A percentile compares a stretch with the other conserved stretches of the same genome.
Evolutionary conservation across 2,113 vertebrate species (phyloP).

Genomic region (Perca schrenkii): DNA sequence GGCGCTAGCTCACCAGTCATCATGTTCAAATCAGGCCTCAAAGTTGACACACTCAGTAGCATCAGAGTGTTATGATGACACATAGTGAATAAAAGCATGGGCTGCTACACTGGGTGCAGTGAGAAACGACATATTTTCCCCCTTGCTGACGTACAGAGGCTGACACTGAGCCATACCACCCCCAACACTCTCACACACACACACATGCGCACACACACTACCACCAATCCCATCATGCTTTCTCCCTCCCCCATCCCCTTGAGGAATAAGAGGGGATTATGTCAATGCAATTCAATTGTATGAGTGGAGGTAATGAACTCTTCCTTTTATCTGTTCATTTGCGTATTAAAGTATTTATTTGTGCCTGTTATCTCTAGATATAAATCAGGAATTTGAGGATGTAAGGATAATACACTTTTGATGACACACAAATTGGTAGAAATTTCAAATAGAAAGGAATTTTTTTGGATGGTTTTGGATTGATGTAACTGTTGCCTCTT

Average conservation of each 20-base stretch:
- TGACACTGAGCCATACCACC: slow-evolving; percentile 64
- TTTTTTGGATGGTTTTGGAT: not conserved
- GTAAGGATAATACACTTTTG: slow-evolving; percentile 8
- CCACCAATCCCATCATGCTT: slow-evolving; percentile 67
- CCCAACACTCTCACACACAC: slow-evolving; percentile 36
- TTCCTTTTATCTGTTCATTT: slow-evolving; percentile 76
- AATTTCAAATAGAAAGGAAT: slow-evolving; percentile 2
- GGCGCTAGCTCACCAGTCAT: slow-evolving; percentile 70
- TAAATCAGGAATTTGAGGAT: slow-evolving; percentile 31
- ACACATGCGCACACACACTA: slow-evolving; percentile 18
- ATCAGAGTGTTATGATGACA: slow-evolving; percentile 56
- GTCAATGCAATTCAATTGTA: slow-evolving; percentile 82
- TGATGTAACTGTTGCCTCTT: not conserved
- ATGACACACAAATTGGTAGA: slow-evolving; percentile 26
- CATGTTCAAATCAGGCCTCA: slow-evolving; percentile 3
- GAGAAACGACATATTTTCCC: slow-evolving; percentile 57
- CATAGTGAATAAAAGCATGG: slow-evolving; percentile 58
- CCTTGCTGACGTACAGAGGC: slow-evolving; percentile 49
- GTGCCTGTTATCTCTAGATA: slow-evolving; percentile 52
- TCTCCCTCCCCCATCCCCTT: slow-evolving; percentile 77
- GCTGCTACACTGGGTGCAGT: slow-evolving; percentile 48
- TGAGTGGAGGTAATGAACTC: slow-evolving; percentile 78
- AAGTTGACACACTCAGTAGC: slow-evolving; percentile 40
- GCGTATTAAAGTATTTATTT: slow-evolving; percentile 67
- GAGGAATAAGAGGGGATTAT: slow-evolving; percentile 81